Conservation (phyloP, 1,140 invertebrate species). For the Drosophila murphyi region DNA sequence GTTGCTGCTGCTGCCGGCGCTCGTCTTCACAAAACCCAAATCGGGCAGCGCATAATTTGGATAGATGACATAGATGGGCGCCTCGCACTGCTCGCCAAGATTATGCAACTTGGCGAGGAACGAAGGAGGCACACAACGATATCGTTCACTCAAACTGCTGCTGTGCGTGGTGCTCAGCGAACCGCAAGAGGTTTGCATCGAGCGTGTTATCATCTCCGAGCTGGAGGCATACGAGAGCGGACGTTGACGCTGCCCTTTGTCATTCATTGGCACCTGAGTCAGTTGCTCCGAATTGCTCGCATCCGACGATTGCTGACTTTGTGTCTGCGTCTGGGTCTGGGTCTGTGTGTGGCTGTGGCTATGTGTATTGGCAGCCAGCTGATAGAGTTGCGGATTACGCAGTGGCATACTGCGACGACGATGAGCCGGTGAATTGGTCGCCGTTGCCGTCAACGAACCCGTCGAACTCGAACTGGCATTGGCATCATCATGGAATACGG, state of each 20-base stretch:
- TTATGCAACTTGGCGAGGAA: constrained; percentile 88
- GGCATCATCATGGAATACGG: constrained; percentile 73
- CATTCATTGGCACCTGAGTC: constrained; percentile 65
- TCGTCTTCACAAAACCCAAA: constrained; percentile 91
- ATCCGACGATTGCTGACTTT: constrained; percentile 75
- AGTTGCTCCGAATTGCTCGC: constrained; percentile 81
- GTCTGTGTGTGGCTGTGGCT: constrained; percentile 18
- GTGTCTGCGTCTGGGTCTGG: constrained; percentile 18
- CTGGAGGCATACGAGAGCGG: constrained; percentile 74
- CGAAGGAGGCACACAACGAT: constrained; percentile 88
- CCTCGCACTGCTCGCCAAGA: constrained; percentile 87
- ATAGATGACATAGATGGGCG: constrained; percentile 94
- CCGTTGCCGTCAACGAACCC: constrained; percentile 67
- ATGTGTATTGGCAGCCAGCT: constrained; percentile 57
- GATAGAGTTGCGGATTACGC: constrained; percentile 77
- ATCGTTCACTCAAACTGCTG: constrained; percentile 76
- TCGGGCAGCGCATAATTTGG: constrained; percentile 96
- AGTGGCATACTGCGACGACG: constrained; percentile 77
- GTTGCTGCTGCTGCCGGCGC: constrained; percentile 86
- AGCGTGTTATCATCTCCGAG: constrained; percentile 88
- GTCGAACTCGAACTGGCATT: constrained; percentile 70
- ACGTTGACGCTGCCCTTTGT: constrained; percentile 19
- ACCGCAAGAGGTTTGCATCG: constrained; percentile 89
- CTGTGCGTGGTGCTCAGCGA: constrained; percentile 77
- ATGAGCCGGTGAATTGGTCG: constrained; percentile 72